These are phyloP conservation scores for Promerops cafer DNA, from an alignment of 2,113 vertebrate genomes.

Conservation along the genomic window DNA sequence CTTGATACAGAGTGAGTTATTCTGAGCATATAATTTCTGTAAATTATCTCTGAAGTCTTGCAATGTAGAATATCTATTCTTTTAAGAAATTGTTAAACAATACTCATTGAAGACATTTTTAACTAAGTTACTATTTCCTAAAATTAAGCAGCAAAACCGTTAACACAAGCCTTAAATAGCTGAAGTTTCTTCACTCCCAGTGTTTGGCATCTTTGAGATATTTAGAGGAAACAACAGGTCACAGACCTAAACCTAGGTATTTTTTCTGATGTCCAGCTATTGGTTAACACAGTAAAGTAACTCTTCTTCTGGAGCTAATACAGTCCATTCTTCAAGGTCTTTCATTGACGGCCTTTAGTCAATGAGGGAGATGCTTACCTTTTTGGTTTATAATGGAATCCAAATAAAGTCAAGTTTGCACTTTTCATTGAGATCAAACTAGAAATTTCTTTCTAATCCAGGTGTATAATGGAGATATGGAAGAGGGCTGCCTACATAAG, in stretches of 20 bases:
- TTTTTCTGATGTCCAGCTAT: background rate
- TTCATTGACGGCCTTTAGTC: background rate
- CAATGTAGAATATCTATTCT: background rate
- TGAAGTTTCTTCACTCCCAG: background rate
- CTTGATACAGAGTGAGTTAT: slow-evolving; percentile 12
- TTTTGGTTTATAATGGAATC: background rate
- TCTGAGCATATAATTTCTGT: slow-evolving; percentile 9
- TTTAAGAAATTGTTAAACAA: background rate
- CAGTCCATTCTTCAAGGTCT: background rate
- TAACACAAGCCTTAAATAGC: background rate
- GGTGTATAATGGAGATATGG: background rate
- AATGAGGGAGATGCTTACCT: background rate
- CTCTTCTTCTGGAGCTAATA: background rate
- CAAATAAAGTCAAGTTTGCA: background rate
- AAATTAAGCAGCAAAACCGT: background rate
- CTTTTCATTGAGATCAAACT: background rate
- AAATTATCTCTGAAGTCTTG: background rate
- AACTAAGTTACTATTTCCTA: background rate
- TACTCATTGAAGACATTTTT: background rate
- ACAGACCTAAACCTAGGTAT: background rate
- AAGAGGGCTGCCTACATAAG: background rate
- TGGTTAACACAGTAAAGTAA: background rate
- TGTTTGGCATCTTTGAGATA: background rate
- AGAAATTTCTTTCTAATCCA: background rate
- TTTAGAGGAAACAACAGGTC: background rate